Conservation (phyloP, 2,888 invertebrate species). For the Limnephilus auricula region DNA sequence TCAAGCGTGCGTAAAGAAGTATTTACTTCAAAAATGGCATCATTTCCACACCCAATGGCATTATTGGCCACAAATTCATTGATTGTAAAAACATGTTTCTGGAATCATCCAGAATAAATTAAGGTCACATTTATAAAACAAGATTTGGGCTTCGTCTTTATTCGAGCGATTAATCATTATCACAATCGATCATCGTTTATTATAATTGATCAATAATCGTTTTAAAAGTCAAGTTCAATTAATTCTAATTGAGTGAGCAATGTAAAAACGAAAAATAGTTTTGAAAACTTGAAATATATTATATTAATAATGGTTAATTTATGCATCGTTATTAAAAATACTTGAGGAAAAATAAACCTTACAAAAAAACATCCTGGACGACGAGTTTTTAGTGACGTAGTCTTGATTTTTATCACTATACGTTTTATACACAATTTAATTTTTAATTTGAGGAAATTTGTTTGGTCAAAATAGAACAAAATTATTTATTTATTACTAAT, state of each 20-base stretch:
- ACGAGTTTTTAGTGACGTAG: no score
- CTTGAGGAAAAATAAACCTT: neutral
- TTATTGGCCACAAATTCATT: no score
- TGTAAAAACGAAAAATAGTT: neutral
- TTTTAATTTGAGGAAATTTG: no score
- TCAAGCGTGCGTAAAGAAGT: no score
- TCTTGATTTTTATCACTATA: no score
- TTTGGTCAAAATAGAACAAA: no score
- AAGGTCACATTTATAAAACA: neutral
- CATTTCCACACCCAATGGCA: no score
- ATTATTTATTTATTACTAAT: no score
- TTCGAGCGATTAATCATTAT: neutral
- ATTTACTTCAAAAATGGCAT: no score
- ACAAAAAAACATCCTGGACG: no score
- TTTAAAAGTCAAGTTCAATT: neutral
- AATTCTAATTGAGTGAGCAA: neutral
- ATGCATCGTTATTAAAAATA: neutral
- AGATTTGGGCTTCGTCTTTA: neutral
- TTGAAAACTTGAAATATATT: neutral
- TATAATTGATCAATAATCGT: neutral
- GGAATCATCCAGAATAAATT: neutral
- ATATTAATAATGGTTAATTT: neutral
- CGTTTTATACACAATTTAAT: no score
- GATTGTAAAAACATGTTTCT: neutral
- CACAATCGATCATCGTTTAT: constrained; percentile 5